Conservation (phyloP, 2,797 vertebrate species). For the Channallabes apus region DNA sequence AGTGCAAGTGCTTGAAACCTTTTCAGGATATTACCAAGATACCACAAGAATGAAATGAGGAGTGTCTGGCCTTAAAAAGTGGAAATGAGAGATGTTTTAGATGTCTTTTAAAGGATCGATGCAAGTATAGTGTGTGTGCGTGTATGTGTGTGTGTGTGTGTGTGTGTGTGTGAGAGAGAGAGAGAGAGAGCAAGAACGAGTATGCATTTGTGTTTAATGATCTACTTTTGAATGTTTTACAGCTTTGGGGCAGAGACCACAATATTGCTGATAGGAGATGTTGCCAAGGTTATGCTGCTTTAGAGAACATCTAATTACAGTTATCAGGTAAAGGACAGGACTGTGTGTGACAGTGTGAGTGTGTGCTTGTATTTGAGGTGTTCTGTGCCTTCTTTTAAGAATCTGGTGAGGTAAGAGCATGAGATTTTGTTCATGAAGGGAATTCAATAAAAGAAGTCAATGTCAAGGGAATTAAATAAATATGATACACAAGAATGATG, state of each 20-base stretch:
- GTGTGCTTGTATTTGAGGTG: conserved; percentile 14
- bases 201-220: conserved; percentile 1
- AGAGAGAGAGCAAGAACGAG: too few species aligned
- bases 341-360: neutral
- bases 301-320: conserved; percentile 31
- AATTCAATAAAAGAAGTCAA: neutral
- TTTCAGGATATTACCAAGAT: neutral
- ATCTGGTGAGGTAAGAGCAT: neutral
- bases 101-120: neutral
- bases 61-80: neutral
- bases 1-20: neutral
- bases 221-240: conserved; percentile 15
- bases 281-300: conserved; percentile 31
- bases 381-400: neutral
- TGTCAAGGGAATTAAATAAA: neutral
- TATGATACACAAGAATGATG: neutral
- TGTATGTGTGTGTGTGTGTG: neutral
- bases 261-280: conserved; percentile 34
- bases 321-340: conserved; percentile 26
- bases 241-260: conserved; percentile 19
- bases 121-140: neutral
- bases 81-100: neutral
- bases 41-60: neutral
- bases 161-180: neutral
- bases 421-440: neutral